phyloP scores from a whole-genome alignment of 2,113 vertebrate genomes.

The Cervus canadensis region DNA sequence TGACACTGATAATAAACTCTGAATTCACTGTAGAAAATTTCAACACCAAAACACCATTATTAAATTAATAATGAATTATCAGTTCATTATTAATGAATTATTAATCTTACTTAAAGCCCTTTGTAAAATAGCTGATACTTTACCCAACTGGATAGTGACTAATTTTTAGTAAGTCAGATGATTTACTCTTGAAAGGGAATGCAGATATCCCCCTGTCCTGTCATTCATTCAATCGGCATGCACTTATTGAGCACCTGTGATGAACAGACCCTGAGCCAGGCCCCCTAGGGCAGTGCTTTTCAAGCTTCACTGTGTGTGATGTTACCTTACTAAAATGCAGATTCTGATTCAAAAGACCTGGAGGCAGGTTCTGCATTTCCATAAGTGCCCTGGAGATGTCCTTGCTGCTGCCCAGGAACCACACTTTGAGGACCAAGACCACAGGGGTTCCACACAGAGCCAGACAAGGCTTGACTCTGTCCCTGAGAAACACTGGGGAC shows the following conservation, averaged over 20 bases:
- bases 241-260: neutral
- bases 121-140: neutral
- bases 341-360: neutral
- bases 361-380: neutral
- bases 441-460: neutral
- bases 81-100: neutral
- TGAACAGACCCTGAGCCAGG: neutral
- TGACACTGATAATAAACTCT: slow-evolving; percentile 27
- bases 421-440: neutral
- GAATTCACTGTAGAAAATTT: slow-evolving; percentile 9
- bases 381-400: neutral
- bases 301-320: neutral
- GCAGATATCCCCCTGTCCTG: neutral
- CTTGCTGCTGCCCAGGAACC: neutral
- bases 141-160: neutral
- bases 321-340: neutral
- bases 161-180: neutral
- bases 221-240: neutral
- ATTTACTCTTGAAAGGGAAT: neutral
- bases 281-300: neutral
- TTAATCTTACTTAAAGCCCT: slow-evolving; percentile 28
- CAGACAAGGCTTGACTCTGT: neutral
- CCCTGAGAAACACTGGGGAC: neutral
- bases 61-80: neutral
- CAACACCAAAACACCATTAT: neutral